Conservation (phyloP, 1,140 invertebrate species). For the Ptiloglossa arizonensis region DNA sequence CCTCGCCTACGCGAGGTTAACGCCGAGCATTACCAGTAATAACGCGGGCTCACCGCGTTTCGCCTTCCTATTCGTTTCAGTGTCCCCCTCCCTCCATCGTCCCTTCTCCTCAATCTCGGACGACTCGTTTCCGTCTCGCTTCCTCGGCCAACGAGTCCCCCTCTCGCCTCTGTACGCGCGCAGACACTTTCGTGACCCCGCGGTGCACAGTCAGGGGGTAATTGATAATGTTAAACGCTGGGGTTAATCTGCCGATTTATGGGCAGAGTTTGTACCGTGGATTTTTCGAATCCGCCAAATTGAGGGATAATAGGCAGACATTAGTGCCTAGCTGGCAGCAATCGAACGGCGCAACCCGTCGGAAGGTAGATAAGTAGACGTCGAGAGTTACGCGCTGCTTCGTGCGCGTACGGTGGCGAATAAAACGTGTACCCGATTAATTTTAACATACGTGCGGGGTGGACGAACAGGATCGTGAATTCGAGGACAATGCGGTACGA, state of each 20-base stretch:
- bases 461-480: no score
- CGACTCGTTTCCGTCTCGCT: slow-evolving; percentile 3
- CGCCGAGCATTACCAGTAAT: slow-evolving; percentile 58
- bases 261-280: slow-evolving; percentile 66
- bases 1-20: slow-evolving; percentile 54
- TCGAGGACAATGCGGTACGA: background rate
- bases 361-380: slow-evolving; percentile 63
- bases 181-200: slow-evolving; percentile 20
- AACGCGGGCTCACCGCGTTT: slow-evolving; percentile 53
- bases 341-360: slow-evolving; percentile 28
- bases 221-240: slow-evolving; percentile 80
- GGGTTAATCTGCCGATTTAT: slow-evolving; percentile 80
- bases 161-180: slow-evolving; percentile 18
- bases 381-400: slow-evolving; percentile 33
- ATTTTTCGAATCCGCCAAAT: slow-evolving; percentile 74
- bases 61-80: slow-evolving; percentile 40
- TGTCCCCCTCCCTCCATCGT: slow-evolving; percentile 11
- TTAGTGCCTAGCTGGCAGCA: slow-evolving; percentile 65
- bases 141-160: background rate
- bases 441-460: slow-evolving; percentile 16
- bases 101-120: background rate
- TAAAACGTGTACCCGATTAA: slow-evolving; percentile 40
- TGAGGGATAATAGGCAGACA: slow-evolving; percentile 77
- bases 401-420: slow-evolving; percentile 39
- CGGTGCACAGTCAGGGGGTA: slow-evolving; percentile 60